These are phyloP conservation scores for Ophioninae sp. DNA, from an alignment of 2,888 invertebrate species.

Conservation along the genomic window DNA sequence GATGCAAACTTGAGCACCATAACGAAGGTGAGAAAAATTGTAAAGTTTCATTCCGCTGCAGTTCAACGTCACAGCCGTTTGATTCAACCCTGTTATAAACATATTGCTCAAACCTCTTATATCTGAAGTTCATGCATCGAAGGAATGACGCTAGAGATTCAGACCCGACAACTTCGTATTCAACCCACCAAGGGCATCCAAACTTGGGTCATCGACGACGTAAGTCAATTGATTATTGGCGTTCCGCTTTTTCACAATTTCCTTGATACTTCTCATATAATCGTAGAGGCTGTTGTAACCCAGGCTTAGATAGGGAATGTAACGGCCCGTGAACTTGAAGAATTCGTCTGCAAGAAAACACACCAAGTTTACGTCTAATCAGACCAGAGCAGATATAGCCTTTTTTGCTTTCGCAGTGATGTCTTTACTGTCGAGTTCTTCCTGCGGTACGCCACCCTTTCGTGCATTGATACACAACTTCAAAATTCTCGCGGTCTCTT, in stretches of 20 bases:
- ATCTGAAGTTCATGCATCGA: too few relatives aligned
- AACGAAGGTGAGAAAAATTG: too few relatives aligned
- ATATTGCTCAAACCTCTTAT: background rate
- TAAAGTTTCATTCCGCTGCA: too few relatives aligned
- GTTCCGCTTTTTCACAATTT: slow-evolving; percentile 52
- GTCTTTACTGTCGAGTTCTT: slow-evolving; percentile 61
- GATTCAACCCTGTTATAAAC: background rate
- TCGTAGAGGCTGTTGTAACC: slow-evolving; percentile 61
- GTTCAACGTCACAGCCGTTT: too few relatives aligned
- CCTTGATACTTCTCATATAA: slow-evolving; percentile 57
- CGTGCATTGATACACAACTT: slow-evolving; percentile 60
- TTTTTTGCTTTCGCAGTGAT: background rate
- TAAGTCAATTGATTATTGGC: slow-evolving; percentile 45
- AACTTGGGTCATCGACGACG: slow-evolving; percentile 56
- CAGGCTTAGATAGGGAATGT: slow-evolving; percentile 63
- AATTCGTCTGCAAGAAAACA: slow-evolving; percentile 44
- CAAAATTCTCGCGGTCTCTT: slow-evolving; percentile 32
- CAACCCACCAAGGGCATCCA: slow-evolving; percentile 39
- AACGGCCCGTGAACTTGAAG: slow-evolving; percentile 56
- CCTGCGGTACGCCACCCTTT: slow-evolving; percentile 62
- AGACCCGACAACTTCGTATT: slow-evolving; percentile 12
- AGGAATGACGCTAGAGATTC: background rate
- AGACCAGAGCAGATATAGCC: background rate
- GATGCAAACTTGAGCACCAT: too few relatives aligned
- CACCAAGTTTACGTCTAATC: background rate